Base-by-base conservation (phyloP, 1,140 invertebrate species). In the Nasonia giraulti region DNA sequence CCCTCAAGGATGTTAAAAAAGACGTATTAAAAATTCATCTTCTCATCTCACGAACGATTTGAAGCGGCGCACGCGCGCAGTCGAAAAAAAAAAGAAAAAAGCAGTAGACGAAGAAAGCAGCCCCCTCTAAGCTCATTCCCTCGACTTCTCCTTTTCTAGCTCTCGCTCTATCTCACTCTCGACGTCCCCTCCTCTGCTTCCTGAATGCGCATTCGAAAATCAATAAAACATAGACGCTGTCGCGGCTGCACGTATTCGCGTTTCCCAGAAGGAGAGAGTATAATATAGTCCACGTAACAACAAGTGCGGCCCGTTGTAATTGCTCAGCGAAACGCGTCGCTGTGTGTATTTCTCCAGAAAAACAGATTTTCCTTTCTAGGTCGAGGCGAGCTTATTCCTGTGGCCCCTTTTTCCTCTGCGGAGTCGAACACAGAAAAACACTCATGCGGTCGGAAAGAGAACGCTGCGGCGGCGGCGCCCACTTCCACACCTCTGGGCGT, bases 381-480 rank as follows among this genome's bases (percentile, higher is more conserved):
- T 33, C n/a, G 62, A 14, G 33, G 20, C 27, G 7, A 69, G 74
- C 73, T 76, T 69, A 37, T 11, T 66, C 55, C 20, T 44, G n/a
- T 37, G 14, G 11, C 73, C 20, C 17, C 44, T 78, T 27, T 82
- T 76, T 40, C 55, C 47, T 31, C 27, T 37, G 37, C 68, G 20
- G 66, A 55, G 78, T 87, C 83, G 87, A 91, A 91, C 89, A 90
- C 88, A 89, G 88, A 91, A 91, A 91, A 88, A 91, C 90, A 80
- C 74, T 73, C 74, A 85, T 62, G 27, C 69, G 71, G 40, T 84
- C 79, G 31, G 37, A 82, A 23, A 47, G 66, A 37, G 8, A 75
- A 68, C 27, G 78, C 27, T 27, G 33, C 5, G 5, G 33, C 33
- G 33, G 4, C 17, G 37, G 33, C 69, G 27, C 69, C 27, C 31